These are phyloP conservation scores for Lateolabrax maculatus DNA, from an alignment of 2,797 vertebrate species.

Conservation along the genomic window DNA sequence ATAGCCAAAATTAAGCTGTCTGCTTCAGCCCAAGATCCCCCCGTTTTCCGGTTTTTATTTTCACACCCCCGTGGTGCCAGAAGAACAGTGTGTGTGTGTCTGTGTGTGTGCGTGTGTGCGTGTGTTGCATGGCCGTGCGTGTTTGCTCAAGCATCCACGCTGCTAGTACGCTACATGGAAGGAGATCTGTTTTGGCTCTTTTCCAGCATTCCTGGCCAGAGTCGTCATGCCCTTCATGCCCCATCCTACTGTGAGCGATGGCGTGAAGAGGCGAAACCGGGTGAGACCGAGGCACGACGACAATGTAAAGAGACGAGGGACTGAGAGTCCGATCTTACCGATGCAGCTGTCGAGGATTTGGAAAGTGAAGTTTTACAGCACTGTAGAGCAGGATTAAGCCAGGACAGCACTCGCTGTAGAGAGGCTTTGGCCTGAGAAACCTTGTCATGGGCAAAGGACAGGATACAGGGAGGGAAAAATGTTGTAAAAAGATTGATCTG, in stretches of 20 bases:
- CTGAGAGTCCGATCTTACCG: constrained; percentile 20
- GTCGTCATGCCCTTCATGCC: constrained; percentile 47
- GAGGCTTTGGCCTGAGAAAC: constrained; percentile 45
- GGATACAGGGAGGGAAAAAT: constrained; percentile 24
- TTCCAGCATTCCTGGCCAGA: constrained; percentile 56
- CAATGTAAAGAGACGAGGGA: constrained; percentile 38
- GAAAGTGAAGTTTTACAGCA: constrained; percentile 42
- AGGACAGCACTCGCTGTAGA: constrained; percentile 30
- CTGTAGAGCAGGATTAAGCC: constrained; percentile 51
- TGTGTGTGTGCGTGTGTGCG: not conserved
- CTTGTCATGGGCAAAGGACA: constrained; percentile 19
- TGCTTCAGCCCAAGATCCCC: constrained; percentile 5
- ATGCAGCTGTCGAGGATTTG: constrained; percentile 75
- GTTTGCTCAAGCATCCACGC: constrained; percentile 22
- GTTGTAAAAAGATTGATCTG: constrained; percentile 40
- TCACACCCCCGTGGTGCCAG: constrained; percentile 11
- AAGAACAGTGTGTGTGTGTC: not conserved
- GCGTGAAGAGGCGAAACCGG: constrained; percentile 38
- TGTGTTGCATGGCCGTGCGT: not conserved
- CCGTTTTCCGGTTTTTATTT: constrained; percentile 38
- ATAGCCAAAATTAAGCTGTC: constrained; percentile 11
- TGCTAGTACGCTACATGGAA: constrained; percentile 43
- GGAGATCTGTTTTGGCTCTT: constrained; percentile 54
- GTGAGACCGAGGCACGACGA: constrained; percentile 43
- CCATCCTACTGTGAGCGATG: constrained; percentile 21